Base-by-base conservation (phyloP, 2,797 vertebrate genomes). In the Molossus alvarezi region DNA sequence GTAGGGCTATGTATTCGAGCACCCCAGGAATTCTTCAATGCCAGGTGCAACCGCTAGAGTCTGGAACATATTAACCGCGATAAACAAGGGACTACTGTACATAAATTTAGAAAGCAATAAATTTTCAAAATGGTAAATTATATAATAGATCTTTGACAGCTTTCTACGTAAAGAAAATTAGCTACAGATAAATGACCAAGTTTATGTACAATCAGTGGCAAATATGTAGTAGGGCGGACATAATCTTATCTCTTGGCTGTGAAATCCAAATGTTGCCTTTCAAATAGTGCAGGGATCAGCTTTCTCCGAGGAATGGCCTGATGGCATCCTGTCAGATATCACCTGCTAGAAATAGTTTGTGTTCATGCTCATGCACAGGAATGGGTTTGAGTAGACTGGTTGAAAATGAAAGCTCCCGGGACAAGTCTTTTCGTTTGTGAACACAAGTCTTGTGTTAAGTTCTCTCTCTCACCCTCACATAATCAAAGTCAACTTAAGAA, bases 401-500 rank as follows among this genome's bases (percentile, higher is more conserved):
- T 86, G 60, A 33, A 88, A 88, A 72, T 57, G 48, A 23, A 73
- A 93, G 60, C 53, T 73, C 57, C 33, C 64, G 11, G 67, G 53
- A 90, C n/a, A 87, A 91, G 55, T 88, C 55, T 64, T 91, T 92
- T 71, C 89, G 55, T 76, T 37, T 51, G 20, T 87, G n/a, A 88
- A 62, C 64, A 83, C 25, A 79, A 88, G 33, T 73, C 33, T 75
- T 76, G 5, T 72, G 7, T 84, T 89, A 91, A 88, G 0, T 90
- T 86, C 25, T 76, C 29, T 95, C 17, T 83, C 29, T 92, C 64
- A 80, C 20, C n/a, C 23, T 51, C 62, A 86, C 53, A 73, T 90
- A 84, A 93, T 93, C 73, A 95, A 95, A 21, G 93, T 86, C 21
- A 94, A 82, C 27, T 94, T 91, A 17, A 48, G 55, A 88, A 55